These are phyloP conservation scores for Endomychus coccineus DNA, from an alignment of 2,888 invertebrate species.

Conservation along the genomic window DNA sequence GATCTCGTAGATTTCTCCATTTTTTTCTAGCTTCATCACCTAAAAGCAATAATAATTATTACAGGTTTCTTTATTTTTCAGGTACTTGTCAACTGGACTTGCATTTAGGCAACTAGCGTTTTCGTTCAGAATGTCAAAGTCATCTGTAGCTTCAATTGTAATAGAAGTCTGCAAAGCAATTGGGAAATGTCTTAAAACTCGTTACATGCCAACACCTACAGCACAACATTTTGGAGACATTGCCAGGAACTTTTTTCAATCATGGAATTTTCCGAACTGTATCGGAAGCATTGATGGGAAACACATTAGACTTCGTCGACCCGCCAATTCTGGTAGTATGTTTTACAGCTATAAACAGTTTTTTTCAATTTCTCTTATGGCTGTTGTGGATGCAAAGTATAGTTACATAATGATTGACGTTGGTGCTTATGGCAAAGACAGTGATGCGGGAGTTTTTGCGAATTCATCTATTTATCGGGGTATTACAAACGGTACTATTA, in stretches of 20 bases:
- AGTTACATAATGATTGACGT: conserved; percentile 8
- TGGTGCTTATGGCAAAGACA: conserved; percentile 18
- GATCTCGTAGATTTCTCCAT: no score
- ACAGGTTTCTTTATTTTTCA: conserved; percentile 3
- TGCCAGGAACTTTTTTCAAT: conserved; percentile 4
- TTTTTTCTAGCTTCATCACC: no score
- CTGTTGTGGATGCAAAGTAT: conserved; percentile 7
- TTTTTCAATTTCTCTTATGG: conserved; percentile 8
- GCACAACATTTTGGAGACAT: conserved; percentile 1
- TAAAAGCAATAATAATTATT: background rate
- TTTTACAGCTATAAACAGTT: conserved; percentile 6
- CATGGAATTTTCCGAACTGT: conserved; percentile 6
- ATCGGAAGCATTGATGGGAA: conserved; percentile 9
- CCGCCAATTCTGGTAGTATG: conserved; percentile 6
- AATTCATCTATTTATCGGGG: background rate
- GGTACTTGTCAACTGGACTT: conserved; percentile 5
- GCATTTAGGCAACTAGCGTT: conserved; percentile 6
- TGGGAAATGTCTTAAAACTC: background rate
- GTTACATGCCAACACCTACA: background rate
- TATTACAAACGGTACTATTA: background rate
- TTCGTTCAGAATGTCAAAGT: conserved; percentile 6
- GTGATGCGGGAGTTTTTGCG: conserved; percentile 16
- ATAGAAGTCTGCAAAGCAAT: conserved; percentile 5
- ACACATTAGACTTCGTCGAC: conserved; percentile 3
- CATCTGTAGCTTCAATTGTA: conserved; percentile 3